Conservation (phyloP, 2,797 vertebrate species). For the Chelon auratus region DNA sequence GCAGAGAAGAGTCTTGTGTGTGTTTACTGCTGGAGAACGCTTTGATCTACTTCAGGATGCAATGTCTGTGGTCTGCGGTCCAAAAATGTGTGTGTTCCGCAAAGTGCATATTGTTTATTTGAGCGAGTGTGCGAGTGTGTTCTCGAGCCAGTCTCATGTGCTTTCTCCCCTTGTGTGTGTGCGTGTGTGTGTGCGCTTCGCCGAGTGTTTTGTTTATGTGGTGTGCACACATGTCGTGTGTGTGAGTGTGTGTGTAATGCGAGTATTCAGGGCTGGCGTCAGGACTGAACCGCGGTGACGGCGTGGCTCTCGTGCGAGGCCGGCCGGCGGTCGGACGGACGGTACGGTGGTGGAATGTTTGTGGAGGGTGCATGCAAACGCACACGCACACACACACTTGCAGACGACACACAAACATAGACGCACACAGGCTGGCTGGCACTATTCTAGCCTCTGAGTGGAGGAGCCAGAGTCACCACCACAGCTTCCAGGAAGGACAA, state of each 20-base stretch:
- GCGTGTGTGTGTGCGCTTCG: constrained; percentile 32
- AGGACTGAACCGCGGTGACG: constrained; percentile 76
- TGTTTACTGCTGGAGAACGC: constrained; percentile 73
- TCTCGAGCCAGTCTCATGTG: constrained; percentile 52
- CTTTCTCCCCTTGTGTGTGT: constrained; percentile 56
- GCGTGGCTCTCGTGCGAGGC: constrained; percentile 82
- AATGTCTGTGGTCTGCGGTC: constrained; percentile 78
- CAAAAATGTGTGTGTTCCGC: constrained; percentile 74
- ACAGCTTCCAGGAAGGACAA: constrained; percentile 86
- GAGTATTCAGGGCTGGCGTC: constrained; percentile 78
- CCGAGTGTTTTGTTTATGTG: constrained; percentile 69
- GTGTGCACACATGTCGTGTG: constrained; percentile 51
- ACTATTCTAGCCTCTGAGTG: constrained; percentile 75
- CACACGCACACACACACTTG: constrained; percentile 36
- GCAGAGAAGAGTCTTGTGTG: constrained; percentile 71
- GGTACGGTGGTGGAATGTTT: constrained; percentile 81
- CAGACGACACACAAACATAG: constrained; percentile 47
- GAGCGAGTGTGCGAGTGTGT: constrained; percentile 73
- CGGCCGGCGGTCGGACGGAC: constrained; percentile 76
- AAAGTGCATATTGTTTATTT: constrained; percentile 79
- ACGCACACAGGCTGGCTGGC: constrained; percentile 65
- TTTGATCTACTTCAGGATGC: constrained; percentile 83
- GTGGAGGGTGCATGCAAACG: constrained; percentile 63
- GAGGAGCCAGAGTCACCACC: constrained; percentile 81
- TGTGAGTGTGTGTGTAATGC: constrained; percentile 69